Evolutionary conservation across 23 tunicate species (phyloP).

Genomic region (Aplidium turbinatum): DNA sequence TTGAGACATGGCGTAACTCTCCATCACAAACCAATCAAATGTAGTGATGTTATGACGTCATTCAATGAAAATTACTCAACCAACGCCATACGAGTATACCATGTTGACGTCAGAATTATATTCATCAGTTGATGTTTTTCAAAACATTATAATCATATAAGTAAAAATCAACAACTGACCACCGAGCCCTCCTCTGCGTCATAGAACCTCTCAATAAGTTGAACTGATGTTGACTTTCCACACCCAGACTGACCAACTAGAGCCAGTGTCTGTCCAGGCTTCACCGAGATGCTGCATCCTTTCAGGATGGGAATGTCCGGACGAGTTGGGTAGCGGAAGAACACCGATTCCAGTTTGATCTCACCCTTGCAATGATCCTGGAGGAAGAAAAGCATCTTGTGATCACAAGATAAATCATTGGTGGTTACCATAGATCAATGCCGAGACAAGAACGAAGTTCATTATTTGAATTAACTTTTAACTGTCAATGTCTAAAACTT

Average conservation of each 20-base stretch:
- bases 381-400: conserved; percentile 3
- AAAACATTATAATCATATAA: not conserved
- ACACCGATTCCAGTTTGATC: conserved; percentile 32
- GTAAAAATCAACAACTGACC: conserved; percentile 10
- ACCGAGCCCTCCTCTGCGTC: conserved; percentile 37
- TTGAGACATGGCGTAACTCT: too few species aligned
- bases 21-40: too few species aligned
- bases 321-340: conserved; percentile 49
- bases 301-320: conserved; percentile 49
- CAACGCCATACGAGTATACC: too few species aligned
- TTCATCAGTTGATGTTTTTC: too few species aligned
- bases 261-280: conserved; percentile 52
- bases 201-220: conserved; percentile 62
- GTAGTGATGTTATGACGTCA: too few species aligned
- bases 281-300: conserved; percentile 39
- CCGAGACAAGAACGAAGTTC: too few species aligned
- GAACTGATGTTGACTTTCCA: conserved; percentile 66
- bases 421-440: too few species aligned
- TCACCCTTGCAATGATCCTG: conserved; percentile 51
- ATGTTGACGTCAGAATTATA: too few species aligned
- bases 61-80: too few species aligned
- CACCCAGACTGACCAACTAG: conserved; percentile 75
- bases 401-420: too few species aligned
- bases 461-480: too few species aligned
- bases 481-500: too few species aligned